These are phyloP conservation scores for Spodoptera littoralis DNA, from an alignment of 2,888 invertebrate genomes.

Conservation along the genomic window DNA sequence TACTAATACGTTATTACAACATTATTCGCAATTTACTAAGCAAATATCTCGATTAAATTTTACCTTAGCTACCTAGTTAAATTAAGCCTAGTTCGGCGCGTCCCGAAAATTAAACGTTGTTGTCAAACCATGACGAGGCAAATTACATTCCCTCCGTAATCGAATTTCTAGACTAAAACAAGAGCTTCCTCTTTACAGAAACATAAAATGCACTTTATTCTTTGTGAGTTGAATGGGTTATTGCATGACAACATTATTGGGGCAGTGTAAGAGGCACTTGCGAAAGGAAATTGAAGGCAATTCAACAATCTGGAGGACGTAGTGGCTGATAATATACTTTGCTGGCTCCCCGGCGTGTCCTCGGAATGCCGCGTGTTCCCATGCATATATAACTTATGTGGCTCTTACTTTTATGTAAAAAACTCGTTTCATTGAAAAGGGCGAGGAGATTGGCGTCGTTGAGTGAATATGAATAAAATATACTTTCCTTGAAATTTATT, in stretches of 20 bases:
- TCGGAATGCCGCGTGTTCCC: slow-evolving; percentile 51
- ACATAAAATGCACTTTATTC: slow-evolving; percentile 39
- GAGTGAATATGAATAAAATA: slow-evolving; percentile 54
- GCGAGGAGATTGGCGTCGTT: slow-evolving; percentile 47
- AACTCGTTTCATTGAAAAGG: slow-evolving; percentile 49
- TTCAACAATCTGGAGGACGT: slow-evolving; percentile 68
- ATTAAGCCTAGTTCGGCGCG: slow-evolving; percentile 12
- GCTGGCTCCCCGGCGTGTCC: slow-evolving; percentile 65
- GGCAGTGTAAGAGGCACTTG: slow-evolving; percentile 62
- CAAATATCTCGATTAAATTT: slow-evolving; percentile 5
- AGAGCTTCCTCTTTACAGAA: slow-evolving; percentile 5
- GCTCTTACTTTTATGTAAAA: slow-evolving; percentile 51
- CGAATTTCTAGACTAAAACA: slow-evolving; percentile 16
- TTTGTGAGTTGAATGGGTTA: slow-evolving; percentile 60
- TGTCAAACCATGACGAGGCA: slow-evolving; percentile 19
- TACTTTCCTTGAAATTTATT: slow-evolving; percentile 51
- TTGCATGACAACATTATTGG: slow-evolving; percentile 65
- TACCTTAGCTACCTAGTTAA: background rate
- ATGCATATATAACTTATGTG: slow-evolving; percentile 50
- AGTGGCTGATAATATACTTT: slow-evolving; percentile 68
- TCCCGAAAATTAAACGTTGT: slow-evolving; percentile 30
- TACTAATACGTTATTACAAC: slow-evolving; percentile 1
- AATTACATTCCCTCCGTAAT: slow-evolving; percentile 25
- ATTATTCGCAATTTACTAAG: background rate
- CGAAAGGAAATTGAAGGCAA: slow-evolving; percentile 72